Conservation (phyloP, 2,888 invertebrate species). For the Electrophaes corylata region DNA sequence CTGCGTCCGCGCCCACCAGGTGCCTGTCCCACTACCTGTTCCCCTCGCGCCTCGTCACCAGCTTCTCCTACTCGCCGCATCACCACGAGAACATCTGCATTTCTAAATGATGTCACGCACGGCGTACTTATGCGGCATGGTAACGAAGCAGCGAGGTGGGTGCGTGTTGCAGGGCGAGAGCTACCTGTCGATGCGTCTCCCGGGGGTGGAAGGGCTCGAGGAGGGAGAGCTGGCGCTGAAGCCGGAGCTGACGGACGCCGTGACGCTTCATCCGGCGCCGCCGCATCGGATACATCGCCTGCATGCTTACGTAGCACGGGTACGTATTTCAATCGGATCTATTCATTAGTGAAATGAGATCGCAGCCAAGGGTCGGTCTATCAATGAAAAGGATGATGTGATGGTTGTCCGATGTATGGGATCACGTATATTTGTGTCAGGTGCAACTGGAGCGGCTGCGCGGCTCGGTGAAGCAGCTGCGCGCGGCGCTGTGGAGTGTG, state of each 20-base stretch:
- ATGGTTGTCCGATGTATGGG: too few species aligned
- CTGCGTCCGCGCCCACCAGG: too few species aligned
- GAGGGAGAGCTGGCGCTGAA: constrained; percentile 54
- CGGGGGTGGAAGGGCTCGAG: background rate
- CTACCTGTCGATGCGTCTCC: constrained; percentile 15
- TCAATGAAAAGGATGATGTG: too few species aligned
- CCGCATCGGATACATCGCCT: constrained; percentile 86
- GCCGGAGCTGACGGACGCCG: constrained; percentile 76
- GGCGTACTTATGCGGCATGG: too few species aligned
- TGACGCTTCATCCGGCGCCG: constrained; percentile 87
- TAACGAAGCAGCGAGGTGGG: too few species aligned
- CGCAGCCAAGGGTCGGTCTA: too few species aligned
- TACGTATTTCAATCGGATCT: background rate
- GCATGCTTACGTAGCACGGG: constrained; percentile 89
- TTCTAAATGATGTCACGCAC: too few species aligned
- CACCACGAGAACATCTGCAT: too few species aligned
- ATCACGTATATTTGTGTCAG: constrained; percentile 52
- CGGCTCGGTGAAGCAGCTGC: constrained; percentile 40
- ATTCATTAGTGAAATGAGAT: too few species aligned
- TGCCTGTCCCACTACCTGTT: too few species aligned
- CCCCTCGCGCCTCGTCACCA: too few species aligned
- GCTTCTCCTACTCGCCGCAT: too few species aligned
- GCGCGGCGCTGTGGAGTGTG: constrained; percentile 47
- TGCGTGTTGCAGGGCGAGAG: constrained; percentile 11
- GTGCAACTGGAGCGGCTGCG: constrained; percentile 69